Conservation (phyloP, 1,140 invertebrate species). For the Pantala flavescens region DNA sequence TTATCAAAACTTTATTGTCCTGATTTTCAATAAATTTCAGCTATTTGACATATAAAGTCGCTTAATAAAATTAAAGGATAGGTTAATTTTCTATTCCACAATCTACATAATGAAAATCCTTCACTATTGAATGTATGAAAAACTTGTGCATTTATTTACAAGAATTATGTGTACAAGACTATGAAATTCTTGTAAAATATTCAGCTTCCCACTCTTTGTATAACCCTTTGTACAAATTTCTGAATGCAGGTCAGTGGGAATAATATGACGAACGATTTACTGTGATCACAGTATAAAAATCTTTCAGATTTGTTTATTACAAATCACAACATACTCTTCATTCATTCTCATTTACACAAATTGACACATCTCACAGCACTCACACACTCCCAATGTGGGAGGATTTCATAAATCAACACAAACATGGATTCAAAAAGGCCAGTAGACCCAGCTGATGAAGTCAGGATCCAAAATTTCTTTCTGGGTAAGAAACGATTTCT, state of each 20-base stretch:
- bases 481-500: slow-evolving; percentile 15
- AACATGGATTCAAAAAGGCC: slow-evolving; percentile 18
- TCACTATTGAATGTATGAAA: slow-evolving; percentile 18
- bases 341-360: not conserved
- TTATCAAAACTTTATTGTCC: too few species aligned
- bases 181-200: slow-evolving; percentile 20
- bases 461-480: slow-evolving; percentile 16
- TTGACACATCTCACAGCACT: slow-evolving; percentile 9
- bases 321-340: slow-evolving; percentile 16
- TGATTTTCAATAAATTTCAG: too few species aligned
- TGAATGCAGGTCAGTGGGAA: slow-evolving; percentile 7
- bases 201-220: slow-evolving; percentile 14
- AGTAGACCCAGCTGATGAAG: not conserved
- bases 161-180: slow-evolving; percentile 20
- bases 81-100: too few species aligned
- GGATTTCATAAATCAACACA: slow-evolving; percentile 15
- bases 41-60: too few species aligned
- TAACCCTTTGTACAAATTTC: slow-evolving; percentile 7
- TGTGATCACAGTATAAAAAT: slow-evolving; percentile 18
- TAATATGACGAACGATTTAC: slow-evolving; percentile 11
- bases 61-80: too few species aligned
- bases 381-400: slow-evolving; percentile 21
- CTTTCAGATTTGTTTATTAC: slow-evolving; percentile 15
- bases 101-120: not conserved
- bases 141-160: slow-evolving; percentile 21